Evolutionary conservation across 2,797 vertebrate species (phyloP).

Genomic region (Streptopelia turtur): DNA sequence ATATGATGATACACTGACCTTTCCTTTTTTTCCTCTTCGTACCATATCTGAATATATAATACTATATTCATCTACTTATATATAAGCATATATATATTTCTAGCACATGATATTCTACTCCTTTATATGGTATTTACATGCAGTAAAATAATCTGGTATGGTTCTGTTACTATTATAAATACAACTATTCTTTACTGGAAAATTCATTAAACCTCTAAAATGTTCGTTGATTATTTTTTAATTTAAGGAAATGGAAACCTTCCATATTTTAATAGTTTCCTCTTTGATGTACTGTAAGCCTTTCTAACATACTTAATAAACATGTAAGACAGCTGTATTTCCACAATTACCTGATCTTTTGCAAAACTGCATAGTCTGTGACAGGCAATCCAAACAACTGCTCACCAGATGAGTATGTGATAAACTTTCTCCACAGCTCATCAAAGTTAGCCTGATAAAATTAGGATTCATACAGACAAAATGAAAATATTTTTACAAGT

Average conservation of each 20-base stretch:
- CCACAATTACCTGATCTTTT: slow-evolving; percentile 80
- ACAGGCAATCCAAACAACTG: slow-evolving; percentile 86
- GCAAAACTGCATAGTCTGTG: slow-evolving; percentile 82
- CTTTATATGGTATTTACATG: neutral
- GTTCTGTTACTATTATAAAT: neutral
- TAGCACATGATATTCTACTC: neutral
- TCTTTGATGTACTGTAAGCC: neutral
- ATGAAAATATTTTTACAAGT: neutral
- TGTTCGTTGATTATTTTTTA: neutral
- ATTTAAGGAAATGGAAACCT: neutral
- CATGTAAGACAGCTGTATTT: neutral
- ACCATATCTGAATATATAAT: neutral
- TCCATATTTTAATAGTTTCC: neutral
- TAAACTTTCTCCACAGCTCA: slow-evolving; percentile 84
- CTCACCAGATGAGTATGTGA: slow-evolving; percentile 84
- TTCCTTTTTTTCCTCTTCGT: neutral
- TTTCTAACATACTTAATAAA: neutral
- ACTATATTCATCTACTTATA: neutral
- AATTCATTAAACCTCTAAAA: neutral
- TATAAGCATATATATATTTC: neutral
- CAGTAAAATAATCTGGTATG: neutral
- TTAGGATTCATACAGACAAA: neutral
- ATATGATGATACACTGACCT: neutral
- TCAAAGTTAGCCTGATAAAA: slow-evolving; percentile 81
- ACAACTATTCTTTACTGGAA: neutral